Conservation (phyloP, 1,140 invertebrate genomes). For the Portunus trituberculatus region DNA sequence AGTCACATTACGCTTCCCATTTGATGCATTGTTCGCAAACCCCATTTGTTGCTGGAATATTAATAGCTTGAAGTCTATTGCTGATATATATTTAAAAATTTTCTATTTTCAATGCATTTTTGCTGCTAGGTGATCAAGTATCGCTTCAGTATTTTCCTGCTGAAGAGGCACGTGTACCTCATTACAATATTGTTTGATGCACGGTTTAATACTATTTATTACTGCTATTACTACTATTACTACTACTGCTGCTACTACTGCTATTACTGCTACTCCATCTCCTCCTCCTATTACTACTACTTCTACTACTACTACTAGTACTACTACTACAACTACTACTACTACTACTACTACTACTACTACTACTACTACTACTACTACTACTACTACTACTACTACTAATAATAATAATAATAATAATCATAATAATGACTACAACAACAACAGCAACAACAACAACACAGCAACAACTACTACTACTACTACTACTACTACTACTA, state of each 20-base stretch:
- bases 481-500: not conserved
- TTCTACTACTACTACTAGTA: not conserved
- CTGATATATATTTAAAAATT: not conserved
- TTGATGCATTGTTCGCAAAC: not conserved
- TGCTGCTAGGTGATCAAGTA: not conserved
- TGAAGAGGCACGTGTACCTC: too few relatives aligned
- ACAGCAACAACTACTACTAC: not conserved
- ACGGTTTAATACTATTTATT: too few relatives aligned
- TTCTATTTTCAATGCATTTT: not conserved
- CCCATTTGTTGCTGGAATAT: not conserved
- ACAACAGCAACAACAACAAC: not conserved
- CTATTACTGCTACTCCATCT: too few relatives aligned
- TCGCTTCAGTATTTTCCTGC: too few relatives aligned
- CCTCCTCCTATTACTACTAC: too few relatives aligned
- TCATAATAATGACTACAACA: too few relatives aligned
- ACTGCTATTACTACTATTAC: too few relatives aligned
- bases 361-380: not conserved
- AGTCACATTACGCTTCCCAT: not conserved
- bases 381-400: slow-evolving; percentile 16
- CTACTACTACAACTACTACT: not conserved
- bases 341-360: slow-evolving; percentile 6
- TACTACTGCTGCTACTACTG: too few relatives aligned
- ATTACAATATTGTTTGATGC: too few relatives aligned
- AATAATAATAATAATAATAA: not conserved
- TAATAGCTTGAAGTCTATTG: not conserved